Evolutionary conservation across 1,140 invertebrate genomes (phyloP).

Genomic region (Heterodera carotae): DNA sequence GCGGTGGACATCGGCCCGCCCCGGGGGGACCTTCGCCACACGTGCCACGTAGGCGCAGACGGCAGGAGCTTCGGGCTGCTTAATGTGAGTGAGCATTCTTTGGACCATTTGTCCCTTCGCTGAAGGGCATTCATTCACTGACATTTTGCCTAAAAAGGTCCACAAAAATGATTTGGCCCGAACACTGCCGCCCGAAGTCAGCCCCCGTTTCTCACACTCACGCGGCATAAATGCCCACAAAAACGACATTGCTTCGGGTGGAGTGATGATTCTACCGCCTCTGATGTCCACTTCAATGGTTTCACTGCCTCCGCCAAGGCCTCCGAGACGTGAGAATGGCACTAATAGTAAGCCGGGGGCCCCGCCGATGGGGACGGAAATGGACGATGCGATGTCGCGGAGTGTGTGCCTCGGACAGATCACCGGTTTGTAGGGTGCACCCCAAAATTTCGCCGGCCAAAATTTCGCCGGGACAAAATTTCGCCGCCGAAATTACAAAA

Average conservation of each 20-base stretch:
- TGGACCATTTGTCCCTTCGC: neutral
- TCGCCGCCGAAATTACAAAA: too few species aligned
- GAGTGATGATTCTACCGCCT: conserved; percentile 19
- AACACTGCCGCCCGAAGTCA: conserved; percentile 22
- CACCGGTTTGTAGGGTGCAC: neutral
- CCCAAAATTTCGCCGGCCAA: too few species aligned
- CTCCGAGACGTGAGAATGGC: conserved; percentile 7
- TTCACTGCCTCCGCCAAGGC: conserved; percentile 20
- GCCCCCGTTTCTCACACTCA: neutral
- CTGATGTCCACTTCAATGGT: conserved; percentile 21
- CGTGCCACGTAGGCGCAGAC: conserved; percentile 91
- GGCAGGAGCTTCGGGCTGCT: conserved; percentile 84
- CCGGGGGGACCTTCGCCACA: conserved; percentile 93
- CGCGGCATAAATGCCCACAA: neutral
- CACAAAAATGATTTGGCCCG: conserved; percentile 43
- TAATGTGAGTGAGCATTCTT: conserved; percentile 27
- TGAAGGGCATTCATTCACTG: neutral
- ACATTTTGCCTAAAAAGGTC: conserved; percentile 24
- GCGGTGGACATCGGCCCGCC: conserved; percentile 84
- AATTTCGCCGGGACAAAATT: too few species aligned
- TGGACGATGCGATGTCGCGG: conserved; percentile 1
- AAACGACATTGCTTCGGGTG: neutral
- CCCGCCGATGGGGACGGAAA: neutral
- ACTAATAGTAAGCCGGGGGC: neutral
- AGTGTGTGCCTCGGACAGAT: conserved; percentile 7